These are phyloP conservation scores for Paratrypauchen microcephalus DNA, from an alignment of 2,797 vertebrate genomes.

Conservation along the genomic window DNA sequence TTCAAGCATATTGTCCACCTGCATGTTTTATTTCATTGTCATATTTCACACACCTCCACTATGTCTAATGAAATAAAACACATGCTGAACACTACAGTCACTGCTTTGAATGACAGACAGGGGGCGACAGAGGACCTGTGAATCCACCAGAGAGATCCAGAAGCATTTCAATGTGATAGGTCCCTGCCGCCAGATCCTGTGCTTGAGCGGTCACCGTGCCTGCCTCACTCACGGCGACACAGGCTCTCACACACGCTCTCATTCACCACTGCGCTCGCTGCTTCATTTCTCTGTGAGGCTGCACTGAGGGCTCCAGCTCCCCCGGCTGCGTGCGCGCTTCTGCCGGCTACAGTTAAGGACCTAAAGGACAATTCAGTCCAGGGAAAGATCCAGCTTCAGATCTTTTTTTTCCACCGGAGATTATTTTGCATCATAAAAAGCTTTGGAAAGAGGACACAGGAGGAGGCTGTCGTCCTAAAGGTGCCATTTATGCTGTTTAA, in stretches of 20 bases:
- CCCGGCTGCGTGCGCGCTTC: slow-evolving; percentile 17
- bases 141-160: slow-evolving; percentile 49
- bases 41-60: too few relatives aligned
- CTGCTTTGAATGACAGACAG: slow-evolving; percentile 48
- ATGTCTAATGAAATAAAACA: slow-evolving; percentile 17
- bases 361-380: slow-evolving; percentile 31
- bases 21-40: background rate
- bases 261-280: slow-evolving; percentile 38
- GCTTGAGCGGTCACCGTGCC: slow-evolving; percentile 41
- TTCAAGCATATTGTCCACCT: background rate
- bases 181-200: slow-evolving; percentile 57
- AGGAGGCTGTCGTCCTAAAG: slow-evolving; percentile 55
- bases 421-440: slow-evolving; percentile 61
- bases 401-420: slow-evolving; percentile 43
- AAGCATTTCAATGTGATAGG: slow-evolving; percentile 58
- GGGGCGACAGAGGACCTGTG: slow-evolving; percentile 72
- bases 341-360: slow-evolving; percentile 44
- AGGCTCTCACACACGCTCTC: slow-evolving; percentile 38
- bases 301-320: slow-evolving; percentile 35
- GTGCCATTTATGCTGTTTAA: slow-evolving; percentile 55
- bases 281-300: slow-evolving; percentile 51
- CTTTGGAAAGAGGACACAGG: slow-evolving; percentile 61
- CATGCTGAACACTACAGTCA: slow-evolving; percentile 49
- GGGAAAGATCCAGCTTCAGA: slow-evolving; percentile 33
- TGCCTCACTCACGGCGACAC: slow-evolving; percentile 43